phyloP scores from a whole-genome alignment of 2,888 invertebrate species.

The Ornithoptera alexandrae region DNA sequence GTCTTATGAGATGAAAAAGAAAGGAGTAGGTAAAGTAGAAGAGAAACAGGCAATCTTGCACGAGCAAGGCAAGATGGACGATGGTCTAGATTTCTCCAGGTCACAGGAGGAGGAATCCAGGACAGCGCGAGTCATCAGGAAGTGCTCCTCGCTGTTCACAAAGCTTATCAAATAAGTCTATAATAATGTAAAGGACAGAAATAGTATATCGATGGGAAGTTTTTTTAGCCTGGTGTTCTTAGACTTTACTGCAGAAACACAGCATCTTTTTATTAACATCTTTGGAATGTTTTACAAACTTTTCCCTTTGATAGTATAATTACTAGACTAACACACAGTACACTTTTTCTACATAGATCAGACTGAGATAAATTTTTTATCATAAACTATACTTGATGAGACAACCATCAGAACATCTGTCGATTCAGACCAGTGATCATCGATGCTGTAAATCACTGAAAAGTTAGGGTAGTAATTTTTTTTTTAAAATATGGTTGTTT shows the following conservation, averaged over 20 bases:
- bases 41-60: constrained; percentile 99
- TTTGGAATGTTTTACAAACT: no score
- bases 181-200: neutral
- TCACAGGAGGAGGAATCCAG: constrained; percentile 99
- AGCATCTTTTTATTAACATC: no score
- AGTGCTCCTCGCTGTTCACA: constrained; percentile 98
- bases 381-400: neutral
- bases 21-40: constrained; percentile 99
- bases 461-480: no score
- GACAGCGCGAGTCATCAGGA: constrained; percentile 98
- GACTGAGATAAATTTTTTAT: neutral
- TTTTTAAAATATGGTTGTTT: no score
- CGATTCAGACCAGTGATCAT: no score
- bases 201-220: neutral
- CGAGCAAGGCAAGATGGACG: constrained; percentile 99
- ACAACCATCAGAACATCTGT: neutral
- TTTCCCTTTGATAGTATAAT: no score
- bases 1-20: constrained; percentile 99
- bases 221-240: no score
- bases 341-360: no score
- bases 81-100: constrained; percentile 97
- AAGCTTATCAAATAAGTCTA: constrained; percentile 93
- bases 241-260: no score
- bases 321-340: no score
- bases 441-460: no score